Conservation (phyloP, 2,888 invertebrate genomes). For the Cheilosia variabilis region DNA sequence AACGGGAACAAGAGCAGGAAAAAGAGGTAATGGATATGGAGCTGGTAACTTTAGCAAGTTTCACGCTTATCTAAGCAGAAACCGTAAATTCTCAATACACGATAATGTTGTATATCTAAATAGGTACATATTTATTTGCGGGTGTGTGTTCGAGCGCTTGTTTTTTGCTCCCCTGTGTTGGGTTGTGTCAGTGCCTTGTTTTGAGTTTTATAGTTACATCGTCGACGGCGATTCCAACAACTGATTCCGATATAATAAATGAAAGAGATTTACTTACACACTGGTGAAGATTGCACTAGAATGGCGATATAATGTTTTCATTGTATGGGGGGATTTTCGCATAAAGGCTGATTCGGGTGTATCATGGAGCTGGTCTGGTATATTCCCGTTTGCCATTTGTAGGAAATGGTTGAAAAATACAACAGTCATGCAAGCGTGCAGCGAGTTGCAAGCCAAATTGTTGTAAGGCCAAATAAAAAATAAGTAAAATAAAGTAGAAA, state of each 20-base stretch:
- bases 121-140: slow-evolving; percentile 10
- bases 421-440: slow-evolving; percentile 5
- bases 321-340: background rate
- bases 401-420: background rate
- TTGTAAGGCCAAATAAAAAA: background rate
- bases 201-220: slow-evolving; percentile 41
- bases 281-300: slow-evolving; percentile 27
- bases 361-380: background rate
- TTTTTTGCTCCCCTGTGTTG: slow-evolving; percentile 13
- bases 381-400: background rate
- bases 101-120: slow-evolving; percentile 56
- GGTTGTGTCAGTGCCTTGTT: slow-evolving; percentile 20
- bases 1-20: slow-evolving; percentile 15
- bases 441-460: slow-evolving; percentile 4
- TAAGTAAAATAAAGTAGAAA: background rate
- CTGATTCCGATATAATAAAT: slow-evolving; percentile 50
- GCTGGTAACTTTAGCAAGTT: slow-evolving; percentile 75
- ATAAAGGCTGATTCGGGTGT: slow-evolving; percentile 13
- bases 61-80: slow-evolving; percentile 75
- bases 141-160: background rate
- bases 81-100: slow-evolving; percentile 75
- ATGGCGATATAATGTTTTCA: slow-evolving; percentile 11
- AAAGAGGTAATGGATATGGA: slow-evolving; percentile 69
- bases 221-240: slow-evolving; percentile 43
- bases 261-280: slow-evolving; percentile 50